Conservation (phyloP, 2,113 vertebrate species). For the Cheirogaleus medius region DNA sequence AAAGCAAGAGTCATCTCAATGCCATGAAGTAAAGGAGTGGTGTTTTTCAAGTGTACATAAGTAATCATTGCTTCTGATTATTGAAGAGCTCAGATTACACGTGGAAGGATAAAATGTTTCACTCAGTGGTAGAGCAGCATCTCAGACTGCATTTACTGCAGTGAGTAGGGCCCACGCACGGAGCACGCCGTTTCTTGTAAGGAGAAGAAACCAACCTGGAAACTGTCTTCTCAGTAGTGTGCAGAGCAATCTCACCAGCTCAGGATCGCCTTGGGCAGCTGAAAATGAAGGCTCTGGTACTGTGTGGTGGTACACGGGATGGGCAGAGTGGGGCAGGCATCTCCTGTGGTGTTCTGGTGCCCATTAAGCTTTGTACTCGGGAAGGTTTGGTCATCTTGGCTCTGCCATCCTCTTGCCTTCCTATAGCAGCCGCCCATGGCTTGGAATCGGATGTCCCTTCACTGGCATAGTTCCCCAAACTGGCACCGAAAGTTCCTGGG, state of each 20-base stretch:
- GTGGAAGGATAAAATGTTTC: background rate
- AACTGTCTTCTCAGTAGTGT: background rate
- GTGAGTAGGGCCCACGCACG: too few relatives aligned
- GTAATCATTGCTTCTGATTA: background rate
- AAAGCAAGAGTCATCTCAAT: background rate
- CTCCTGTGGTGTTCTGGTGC: background rate
- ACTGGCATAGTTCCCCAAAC: background rate
- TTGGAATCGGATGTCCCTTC: background rate
- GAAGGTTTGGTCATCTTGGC: background rate
- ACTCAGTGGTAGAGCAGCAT: background rate
- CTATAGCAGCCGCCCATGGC: background rate
- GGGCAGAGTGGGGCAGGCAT: background rate
- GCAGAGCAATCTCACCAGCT: background rate
- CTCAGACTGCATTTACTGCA: background rate
- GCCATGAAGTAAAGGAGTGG: background rate
- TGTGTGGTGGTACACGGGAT: too few relatives aligned
- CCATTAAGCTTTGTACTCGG: background rate
- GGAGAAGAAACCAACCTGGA: background rate
- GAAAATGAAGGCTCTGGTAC: background rate
- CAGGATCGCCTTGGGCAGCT: background rate
- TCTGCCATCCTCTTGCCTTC: background rate
- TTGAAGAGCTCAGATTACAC: background rate
- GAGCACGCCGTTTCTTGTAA: background rate
- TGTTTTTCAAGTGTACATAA: background rate
- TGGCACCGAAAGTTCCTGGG: background rate